Conservation (phyloP, 1,140 invertebrate genomes). For the Harlomillsia oculata region DNA sequence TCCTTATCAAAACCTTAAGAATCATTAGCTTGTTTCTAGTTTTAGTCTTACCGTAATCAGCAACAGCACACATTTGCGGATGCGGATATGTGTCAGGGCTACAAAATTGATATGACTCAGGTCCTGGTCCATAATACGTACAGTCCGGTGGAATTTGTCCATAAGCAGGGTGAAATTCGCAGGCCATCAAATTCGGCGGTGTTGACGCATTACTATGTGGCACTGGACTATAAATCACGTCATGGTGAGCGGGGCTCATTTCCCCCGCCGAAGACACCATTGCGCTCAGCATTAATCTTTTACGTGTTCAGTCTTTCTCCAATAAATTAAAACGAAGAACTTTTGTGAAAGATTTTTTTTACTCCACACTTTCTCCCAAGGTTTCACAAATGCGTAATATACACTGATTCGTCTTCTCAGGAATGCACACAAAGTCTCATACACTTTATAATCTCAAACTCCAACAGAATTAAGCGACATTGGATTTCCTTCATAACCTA, state of each 20-base stretch:
- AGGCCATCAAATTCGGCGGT: slow-evolving; percentile 29
- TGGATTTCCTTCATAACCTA: too few species aligned
- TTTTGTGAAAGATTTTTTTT: too few species aligned
- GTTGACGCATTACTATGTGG: slow-evolving; percentile 26
- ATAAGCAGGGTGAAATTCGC: slow-evolving; percentile 32
- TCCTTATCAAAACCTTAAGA: neutral
- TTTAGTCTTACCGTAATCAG: slow-evolving; percentile 32
- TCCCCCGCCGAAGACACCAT: slow-evolving; percentile 34
- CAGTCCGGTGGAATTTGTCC: slow-evolving; percentile 28
- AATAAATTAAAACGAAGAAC: slow-evolving; percentile 14
- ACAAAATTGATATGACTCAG: slow-evolving; percentile 29
- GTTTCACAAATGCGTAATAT: too few species aligned
- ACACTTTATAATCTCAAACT: too few species aligned
- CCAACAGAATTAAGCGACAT: too few species aligned
- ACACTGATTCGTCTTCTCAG: too few species aligned
- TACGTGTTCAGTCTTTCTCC: slow-evolving; percentile 9
- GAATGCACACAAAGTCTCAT: too few species aligned
- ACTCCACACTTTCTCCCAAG: too few species aligned
- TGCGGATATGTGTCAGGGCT: slow-evolving; percentile 27
- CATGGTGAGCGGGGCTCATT: slow-evolving; percentile 28
- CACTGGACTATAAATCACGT: slow-evolving; percentile 34
- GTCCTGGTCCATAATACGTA: slow-evolving; percentile 26
- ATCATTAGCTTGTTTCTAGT: neutral
- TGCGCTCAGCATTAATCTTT: slow-evolving; percentile 31
- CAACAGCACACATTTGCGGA: slow-evolving; percentile 33